Base-by-base conservation (phyloP, 2,888 invertebrate genomes). In the Drosophila nigritarsus region DNA sequence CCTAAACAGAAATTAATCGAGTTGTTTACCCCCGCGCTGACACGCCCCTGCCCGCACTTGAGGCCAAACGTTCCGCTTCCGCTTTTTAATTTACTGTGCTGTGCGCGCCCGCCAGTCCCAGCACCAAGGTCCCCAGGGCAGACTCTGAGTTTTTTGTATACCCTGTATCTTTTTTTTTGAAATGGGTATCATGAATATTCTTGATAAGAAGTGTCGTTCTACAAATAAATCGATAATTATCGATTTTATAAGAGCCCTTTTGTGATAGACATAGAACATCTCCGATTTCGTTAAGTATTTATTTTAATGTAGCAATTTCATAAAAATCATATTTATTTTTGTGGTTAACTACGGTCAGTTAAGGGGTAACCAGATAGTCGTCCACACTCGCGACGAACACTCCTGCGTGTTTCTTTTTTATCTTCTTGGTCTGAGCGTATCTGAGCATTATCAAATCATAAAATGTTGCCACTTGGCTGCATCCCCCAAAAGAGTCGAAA, bases 361-460 rank as follows among this genome's bases (percentile, higher is more conserved):
- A 49, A 40, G 29, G 67, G 58, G 69, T n/a, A 67, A n/a, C 29
- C 34, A 4, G 0, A 30, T 15, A 42, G 69, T 42, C 49, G 6
- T 3, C 3, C n/a, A 29, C 29, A 2, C 4, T 15, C 11, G 1
- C 29, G 0, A 38, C 2, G 9, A 4, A 9, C 2, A 18, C 29
- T 36, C 2, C 18, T 7, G 20, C 9, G 9, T 42, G 30, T 36
- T 55, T 15, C 32, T 34, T 20, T 3, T 54, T 24, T 55, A 55
- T 55, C 3, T 50, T 13, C 20, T 67, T 36, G 32, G n/a, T 61
- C 29, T 54, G 49, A 70, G 65, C 89, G 36, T 90, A 87, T 91
- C 90, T 89, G 89, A 49, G 56, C 87, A 91, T 91, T 91, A 91
- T 92, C 91, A 90, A 91, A 91, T 91, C 92, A 91, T 92, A 92